These are phyloP conservation scores for Tragopan temminckii DNA, from an alignment of 2,797 vertebrate genomes.

Conservation along the genomic window DNA sequence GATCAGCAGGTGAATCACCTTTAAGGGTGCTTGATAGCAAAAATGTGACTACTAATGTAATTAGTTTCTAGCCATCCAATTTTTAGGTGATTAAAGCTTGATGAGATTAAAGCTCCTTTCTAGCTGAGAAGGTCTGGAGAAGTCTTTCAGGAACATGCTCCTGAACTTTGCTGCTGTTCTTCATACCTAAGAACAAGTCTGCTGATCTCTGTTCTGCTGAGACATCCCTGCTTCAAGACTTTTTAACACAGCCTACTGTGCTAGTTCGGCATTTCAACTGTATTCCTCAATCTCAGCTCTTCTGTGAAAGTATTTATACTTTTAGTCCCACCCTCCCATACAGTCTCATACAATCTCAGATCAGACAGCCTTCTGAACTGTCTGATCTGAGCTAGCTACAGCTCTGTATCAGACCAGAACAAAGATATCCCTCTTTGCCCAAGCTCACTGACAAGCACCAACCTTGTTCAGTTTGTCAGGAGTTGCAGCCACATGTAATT, in stretches of 20 bases:
- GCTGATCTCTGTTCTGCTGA: neutral
- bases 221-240: neutral
- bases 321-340: neutral
- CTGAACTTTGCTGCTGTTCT: neutral
- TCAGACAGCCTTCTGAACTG: neutral
- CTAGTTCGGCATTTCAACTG: neutral
- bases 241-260: neutral
- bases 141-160: neutral
- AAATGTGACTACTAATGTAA: neutral
- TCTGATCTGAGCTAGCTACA: neutral
- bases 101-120: neutral
- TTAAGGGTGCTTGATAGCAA: neutral
- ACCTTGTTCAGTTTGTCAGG: conserved; percentile 99
- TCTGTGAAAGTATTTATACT: neutral
- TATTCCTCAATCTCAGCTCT: neutral
- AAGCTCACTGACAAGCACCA: neutral
- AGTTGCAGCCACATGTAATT: conserved; percentile 95
- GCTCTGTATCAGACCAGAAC: neutral
- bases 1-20: neutral
- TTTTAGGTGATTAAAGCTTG: neutral
- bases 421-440: neutral
- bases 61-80: neutral
- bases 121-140: neutral
- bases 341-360: no score
- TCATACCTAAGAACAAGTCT: neutral